Evolutionary conservation across 2,797 vertebrate genomes (phyloP).

Genomic region (Pelochelys cantorii): DNA sequence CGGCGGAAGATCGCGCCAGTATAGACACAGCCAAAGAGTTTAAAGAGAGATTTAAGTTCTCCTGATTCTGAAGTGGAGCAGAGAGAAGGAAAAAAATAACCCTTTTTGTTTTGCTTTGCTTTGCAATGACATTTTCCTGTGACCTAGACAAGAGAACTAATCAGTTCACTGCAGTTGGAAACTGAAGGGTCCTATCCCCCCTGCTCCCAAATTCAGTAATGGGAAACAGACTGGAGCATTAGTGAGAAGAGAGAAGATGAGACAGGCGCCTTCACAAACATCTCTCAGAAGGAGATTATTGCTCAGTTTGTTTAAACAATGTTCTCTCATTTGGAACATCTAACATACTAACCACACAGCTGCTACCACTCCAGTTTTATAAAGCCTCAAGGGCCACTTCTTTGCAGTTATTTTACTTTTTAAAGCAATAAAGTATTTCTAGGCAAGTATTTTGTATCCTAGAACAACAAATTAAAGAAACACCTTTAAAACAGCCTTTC

Average conservation of each 20-base stretch:
- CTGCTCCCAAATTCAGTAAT: background rate
- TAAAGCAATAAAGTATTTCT: background rate
- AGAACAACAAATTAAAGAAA: background rate
- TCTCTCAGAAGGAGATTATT: background rate
- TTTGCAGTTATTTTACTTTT: background rate
- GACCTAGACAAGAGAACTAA: background rate
- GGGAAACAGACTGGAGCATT: background rate
- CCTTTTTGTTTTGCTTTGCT: background rate
- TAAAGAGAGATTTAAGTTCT: background rate
- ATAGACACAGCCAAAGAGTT: too few species aligned
- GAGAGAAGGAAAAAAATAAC: background rate
- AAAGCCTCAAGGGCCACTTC: background rate
- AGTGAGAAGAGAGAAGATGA: background rate
- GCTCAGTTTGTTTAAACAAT: background rate
- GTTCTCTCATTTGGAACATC: background rate
- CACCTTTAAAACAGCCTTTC: background rate
- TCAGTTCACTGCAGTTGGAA: background rate
- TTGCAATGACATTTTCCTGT: background rate
- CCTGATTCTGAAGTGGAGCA: background rate
- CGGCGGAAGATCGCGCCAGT: too few species aligned
- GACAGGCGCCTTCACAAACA: accelerated
- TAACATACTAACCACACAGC: background rate
- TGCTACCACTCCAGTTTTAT: background rate
- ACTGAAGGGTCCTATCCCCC: background rate
- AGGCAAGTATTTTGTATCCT: background rate